Conservation (phyloP, 1,140 invertebrate species). For the Aphaenogaster floridana region DNA sequence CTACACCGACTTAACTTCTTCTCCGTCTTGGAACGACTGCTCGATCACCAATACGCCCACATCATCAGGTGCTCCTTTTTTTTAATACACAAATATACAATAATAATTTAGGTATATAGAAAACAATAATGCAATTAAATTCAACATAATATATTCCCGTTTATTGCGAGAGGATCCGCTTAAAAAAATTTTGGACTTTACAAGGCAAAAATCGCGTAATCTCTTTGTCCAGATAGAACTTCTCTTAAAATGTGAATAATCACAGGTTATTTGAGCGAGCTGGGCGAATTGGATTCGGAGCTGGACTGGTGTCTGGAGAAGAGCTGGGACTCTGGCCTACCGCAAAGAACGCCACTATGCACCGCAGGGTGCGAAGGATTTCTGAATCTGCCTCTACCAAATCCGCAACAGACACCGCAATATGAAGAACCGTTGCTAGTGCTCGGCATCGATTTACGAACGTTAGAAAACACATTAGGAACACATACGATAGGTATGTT, state of each 20-base stretch:
- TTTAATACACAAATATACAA: neutral
- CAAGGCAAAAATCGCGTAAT: neutral
- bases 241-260: slow-evolving; percentile 10
- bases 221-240: neutral
- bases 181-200: neutral
- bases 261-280: slow-evolving; percentile 79
- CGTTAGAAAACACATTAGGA: slow-evolving; percentile 79
- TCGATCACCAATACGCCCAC: slow-evolving; percentile 71
- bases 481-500: slow-evolving; percentile 69
- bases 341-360: slow-evolving; percentile 85
- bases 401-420: slow-evolving; percentile 78
- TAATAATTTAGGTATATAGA: neutral
- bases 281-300: slow-evolving; percentile 82
- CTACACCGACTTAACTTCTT: slow-evolving; percentile 82
- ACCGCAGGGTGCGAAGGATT: slow-evolving; percentile 86
- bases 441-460: slow-evolving; percentile 84
- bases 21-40: slow-evolving; percentile 83
- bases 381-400: slow-evolving; percentile 82
- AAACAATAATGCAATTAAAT: neutral
- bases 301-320: slow-evolving; percentile 84
- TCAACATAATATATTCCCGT: neutral
- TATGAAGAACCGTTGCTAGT: slow-evolving; percentile 84
- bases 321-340: slow-evolving; percentile 82
- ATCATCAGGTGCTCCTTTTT: slow-evolving; percentile 66
- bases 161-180: neutral